Base-by-base conservation (phyloP, 2,888 invertebrate genomes). In the Anthophora plumipes region DNA sequence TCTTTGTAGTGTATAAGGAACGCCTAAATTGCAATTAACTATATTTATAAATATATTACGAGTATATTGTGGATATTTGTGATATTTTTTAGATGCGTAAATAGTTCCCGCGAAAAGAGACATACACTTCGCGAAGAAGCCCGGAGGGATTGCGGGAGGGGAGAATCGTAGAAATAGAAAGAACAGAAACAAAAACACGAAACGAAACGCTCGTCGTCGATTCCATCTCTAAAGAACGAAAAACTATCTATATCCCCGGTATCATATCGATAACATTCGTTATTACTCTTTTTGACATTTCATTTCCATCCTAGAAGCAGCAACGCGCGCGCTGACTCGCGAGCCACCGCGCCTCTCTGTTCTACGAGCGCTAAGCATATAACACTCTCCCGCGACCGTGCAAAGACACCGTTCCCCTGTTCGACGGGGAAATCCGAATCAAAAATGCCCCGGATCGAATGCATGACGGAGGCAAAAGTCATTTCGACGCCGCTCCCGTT, bases 401-500 rank as follows among this genome's bases (percentile, higher is more conserved):
- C 70, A 80, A 82, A 80, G 80, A 80, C 68, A 64, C 17, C 37
- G 48, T 60, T 22, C 55, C 22, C 6, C 9, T 31, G 46, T 54
- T 7, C 55, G 39, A 63, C 25, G 14, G 59, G 50, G 67, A 67
- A 61, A 46, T 59, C 59, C 74, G 70, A 69, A 71, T 82, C 55
- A 76, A 77, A 82, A 80, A 71, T 76, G 75, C 22, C 64, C 41
- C 52, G 69, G 52, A 76, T 63, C 72, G 75, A 55, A 60, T 48
- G 77, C 75, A 75, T 66, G 76, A 75, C 82, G 68, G 61, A 81
- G 74, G 82, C 85, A 83, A 89, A 91, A 90, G 89, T 91, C 90
- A 91, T 91, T 90, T 91, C 88, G 85, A 54, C 77, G 82, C 68
- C 54, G 78, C 80, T 80, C 77, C 86, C 85, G 86, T 91, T 91